Evolutionary conservation across 2,888 invertebrate species (phyloP).

Genomic region (Spisula subtruncata): DNA sequence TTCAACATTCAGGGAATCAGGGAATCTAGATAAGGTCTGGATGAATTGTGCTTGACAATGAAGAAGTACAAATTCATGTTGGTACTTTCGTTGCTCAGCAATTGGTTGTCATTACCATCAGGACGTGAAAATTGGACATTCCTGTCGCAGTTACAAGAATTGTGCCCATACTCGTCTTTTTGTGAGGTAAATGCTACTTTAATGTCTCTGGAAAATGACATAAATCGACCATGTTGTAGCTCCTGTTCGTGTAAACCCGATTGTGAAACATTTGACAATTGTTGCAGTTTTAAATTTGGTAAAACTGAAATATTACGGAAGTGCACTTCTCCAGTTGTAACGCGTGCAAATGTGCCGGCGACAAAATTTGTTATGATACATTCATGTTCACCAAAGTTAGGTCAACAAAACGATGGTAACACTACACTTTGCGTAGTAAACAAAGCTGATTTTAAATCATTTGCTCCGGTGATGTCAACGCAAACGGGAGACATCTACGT

Average conservation of each 20-base stretch:
- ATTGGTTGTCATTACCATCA: neutral
- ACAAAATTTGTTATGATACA: neutral
- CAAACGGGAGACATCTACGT: neutral
- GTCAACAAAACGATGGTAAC: neutral
- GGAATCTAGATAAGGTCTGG: too few relatives aligned
- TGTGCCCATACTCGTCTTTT: neutral
- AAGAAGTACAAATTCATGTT: neutral
- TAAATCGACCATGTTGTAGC: neutral
- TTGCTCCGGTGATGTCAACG: neutral
- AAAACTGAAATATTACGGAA: too few relatives aligned
- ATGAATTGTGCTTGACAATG: neutral
- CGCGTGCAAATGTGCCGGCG: neutral
- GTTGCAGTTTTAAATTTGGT: neutral
- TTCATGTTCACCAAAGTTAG: neutral
- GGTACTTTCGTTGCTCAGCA: neutral
- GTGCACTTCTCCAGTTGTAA: too few relatives aligned
- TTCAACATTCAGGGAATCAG: too few relatives aligned
- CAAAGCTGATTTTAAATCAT: neutral
- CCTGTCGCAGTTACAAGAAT: neutral
- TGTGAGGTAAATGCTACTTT: slow-evolving; percentile 2
- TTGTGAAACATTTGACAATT: neutral
- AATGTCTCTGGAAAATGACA: neutral
- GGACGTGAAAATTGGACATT: neutral
- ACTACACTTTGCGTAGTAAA: neutral
- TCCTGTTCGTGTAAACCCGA: neutral